Base-by-base conservation (phyloP, 1,140 invertebrate genomes). In the Diabrotica virgifera region DNA sequence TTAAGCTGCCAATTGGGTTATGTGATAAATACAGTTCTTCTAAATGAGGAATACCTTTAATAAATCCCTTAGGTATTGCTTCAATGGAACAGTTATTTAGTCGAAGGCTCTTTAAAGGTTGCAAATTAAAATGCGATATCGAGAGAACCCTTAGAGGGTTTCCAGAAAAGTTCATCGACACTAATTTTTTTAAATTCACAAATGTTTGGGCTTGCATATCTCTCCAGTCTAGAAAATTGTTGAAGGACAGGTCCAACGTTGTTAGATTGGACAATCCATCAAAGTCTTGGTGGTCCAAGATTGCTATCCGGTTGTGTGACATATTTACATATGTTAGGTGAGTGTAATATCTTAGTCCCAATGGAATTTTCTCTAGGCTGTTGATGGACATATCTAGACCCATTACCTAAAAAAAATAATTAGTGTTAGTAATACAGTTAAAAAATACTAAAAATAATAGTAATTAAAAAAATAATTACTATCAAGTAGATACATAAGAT, bases 321-420 rank as follows among this genome's bases (percentile, higher is more conserved):
- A 87, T 62, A 72, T 87, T 84, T 53, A 87, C 74, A 46, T 76
- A 77, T 53, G 81, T 70, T 54, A 87, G 72, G n/a, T 81, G 80
- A 37, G 75, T 52, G 70, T 80, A 77, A 36, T 78, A 62, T 10
- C 76, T 59, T 72, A 80, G 68, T 65, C 79, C 76, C 3, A 62
- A 54, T n/a, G 86, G 85, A 68, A 86, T 84, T 11, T 74, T 71
- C 0, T 66, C 58, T 53, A 87, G 86, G 10, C 80, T 57, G 62
- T 77, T 77, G 52, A 59, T 56, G 2, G 76, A 73, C 59, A 76
- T 57, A 63, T 76, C 72, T 62, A 76, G 59, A 56, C 52, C 62
- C 6, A 36, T 69, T 9, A 74, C 79, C 82, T 83, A 78, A 70
- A 81, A 82, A 59, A 55, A 64, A 70, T 63, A 55, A 60, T 54